Evolutionary conservation across 1,140 invertebrate genomes (phyloP), one percentile per base, ranked within the genome.

Genomic region (Procambarus virginalis): DNA sequence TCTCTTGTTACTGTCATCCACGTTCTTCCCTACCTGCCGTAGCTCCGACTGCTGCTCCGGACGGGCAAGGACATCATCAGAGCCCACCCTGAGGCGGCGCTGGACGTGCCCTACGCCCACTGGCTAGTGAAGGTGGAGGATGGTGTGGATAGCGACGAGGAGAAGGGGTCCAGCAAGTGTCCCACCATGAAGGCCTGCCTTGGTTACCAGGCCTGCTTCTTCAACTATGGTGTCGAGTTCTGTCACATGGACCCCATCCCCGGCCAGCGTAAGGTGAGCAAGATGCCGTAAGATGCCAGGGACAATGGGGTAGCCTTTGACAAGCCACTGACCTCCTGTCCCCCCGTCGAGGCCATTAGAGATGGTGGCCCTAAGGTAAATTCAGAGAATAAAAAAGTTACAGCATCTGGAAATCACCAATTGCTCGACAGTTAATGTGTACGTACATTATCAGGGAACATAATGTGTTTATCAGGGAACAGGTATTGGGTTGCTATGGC

Each of bases 191-290:
- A 85, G 58, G 68, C 49, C 48, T 91, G 91, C n/a, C 60, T 91
- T 2, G 91, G 91, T 6, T 91, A 91, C 82, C 83, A 85, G 55
- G 91, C 86, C 4, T 91, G 91, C 49, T 82, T 91, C 70, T 91
- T 91, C 76, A 89, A 84, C 46, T 91, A 89, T 58, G 91, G 91
- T 20, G 89, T 89, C n/a, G 91, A 91, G 82, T 89, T 91, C 70
- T 91, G 91, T 34, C 81, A 89, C 48, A 78, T 88, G 49, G 91
- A 91, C 76, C 91, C 91, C 78, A 46, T 91, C 9, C 91, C 91
- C 17, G 91, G 91, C 0, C 76, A 82, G 20, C 87, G 91, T 5
- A 91, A 91, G 91, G 91, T 91, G 49, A 81, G 17, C 17, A 34
- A 34, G 34, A 34, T 34, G 34, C 34, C 34, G 34, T 34, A 34